Base-by-base conservation (phyloP, 2,888 invertebrate species). In the Chironomus riparius region DNA sequence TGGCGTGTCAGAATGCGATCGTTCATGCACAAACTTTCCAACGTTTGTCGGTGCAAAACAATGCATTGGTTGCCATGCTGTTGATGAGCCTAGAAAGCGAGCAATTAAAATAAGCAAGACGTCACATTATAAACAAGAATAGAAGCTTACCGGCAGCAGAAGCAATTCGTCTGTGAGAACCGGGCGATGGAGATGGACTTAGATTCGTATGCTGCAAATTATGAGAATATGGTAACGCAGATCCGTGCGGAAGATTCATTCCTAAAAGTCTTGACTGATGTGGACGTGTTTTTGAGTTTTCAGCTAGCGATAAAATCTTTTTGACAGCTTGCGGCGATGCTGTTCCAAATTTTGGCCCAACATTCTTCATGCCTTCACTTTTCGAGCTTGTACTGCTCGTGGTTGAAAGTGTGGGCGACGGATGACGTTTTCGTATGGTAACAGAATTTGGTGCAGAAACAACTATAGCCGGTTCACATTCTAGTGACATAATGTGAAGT, bases 291-390 rank as follows among this genome's bases (percentile, higher is more conserved):
- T 95, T 95, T 73, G 90, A 91, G 13, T 92, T 92, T 82, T 95
- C 94, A 12, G 95, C 93, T 47, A 99, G 87, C 6, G 97, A 92
- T 79, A 99, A 86, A 82, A 99, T 89, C 84, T 99, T 99, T 80
- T 97, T 90, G 18, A 98, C 96, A 7, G 98, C 96, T 84, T 98
- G 97, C 21, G 98, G 98, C 13, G 97, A 97, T 61, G 97, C 97
- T 61, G 97, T 92, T 78, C 97, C 91, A 80, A 91, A 91, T 82
- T 91, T 91, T 79, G 90, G 90, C 0, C 89, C 88, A 0, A 85
- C 86, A 86, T 86, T 86, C 79, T 87, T 87, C 80, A 87, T 86
- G 77, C 91, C 89, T 82, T 92, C 93, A 81, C 92, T 92, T 68
- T 94, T 93, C 78, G 93, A 93, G 80, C 94, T 94, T 12, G 95